Evolutionary conservation across 2,888 invertebrate species (phyloP).

Genomic region (Theretra japonica): DNA sequence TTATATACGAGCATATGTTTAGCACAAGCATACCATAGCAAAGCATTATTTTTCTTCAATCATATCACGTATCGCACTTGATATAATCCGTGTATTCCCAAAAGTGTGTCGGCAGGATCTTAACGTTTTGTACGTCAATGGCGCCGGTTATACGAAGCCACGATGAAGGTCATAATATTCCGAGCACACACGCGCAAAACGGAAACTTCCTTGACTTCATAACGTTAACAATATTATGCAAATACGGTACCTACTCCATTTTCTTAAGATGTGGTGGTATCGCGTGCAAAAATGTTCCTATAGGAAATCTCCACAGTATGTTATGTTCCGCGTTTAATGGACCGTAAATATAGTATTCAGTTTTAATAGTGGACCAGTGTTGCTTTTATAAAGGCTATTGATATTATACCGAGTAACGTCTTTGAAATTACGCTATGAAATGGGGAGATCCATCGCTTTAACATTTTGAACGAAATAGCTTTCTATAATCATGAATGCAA

Average conservation of each 20-base stretch:
- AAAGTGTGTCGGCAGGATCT: slow-evolving; percentile 37
- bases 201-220: slow-evolving; percentile 54
- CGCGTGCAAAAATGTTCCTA: slow-evolving; percentile 56
- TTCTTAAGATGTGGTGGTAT: slow-evolving; percentile 48
- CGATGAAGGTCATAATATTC: slow-evolving; percentile 45
- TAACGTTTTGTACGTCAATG: slow-evolving; percentile 47
- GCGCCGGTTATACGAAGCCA: slow-evolving; percentile 43
- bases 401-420: not conserved
- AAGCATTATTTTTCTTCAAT: slow-evolving; percentile 39
- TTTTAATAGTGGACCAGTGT: not conserved
- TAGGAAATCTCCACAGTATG: slow-evolving; percentile 51
- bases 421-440: not conserved
- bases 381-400: no score
- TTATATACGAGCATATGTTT: not conserved
- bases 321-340: not conserved
- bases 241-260: slow-evolving; percentile 50
- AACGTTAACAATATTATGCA: slow-evolving; percentile 65
- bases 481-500: slow-evolving; percentile 29
- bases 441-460: not conserved
- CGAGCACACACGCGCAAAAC: slow-evolving; percentile 51
- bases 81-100: slow-evolving; percentile 45
- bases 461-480: slow-evolving; percentile 3
- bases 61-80: slow-evolving; percentile 46
- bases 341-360: not conserved
- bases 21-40: not conserved